These are phyloP conservation scores for Lypha dubia DNA, from an alignment of 2,888 invertebrate genomes.

Conservation along the genomic window DNA sequence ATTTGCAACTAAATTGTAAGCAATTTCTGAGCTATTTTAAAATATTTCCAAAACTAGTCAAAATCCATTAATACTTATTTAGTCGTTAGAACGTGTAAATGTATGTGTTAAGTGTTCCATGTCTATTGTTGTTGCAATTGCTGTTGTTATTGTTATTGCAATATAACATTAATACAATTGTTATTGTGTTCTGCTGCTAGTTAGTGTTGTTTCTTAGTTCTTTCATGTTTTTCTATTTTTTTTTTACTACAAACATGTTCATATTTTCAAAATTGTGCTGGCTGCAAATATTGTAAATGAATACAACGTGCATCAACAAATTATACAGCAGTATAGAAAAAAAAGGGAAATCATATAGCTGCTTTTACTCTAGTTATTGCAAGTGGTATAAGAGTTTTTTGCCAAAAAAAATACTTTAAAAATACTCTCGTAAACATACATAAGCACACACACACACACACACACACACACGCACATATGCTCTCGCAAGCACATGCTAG, in stretches of 20 bases:
- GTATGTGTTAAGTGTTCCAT: constrained; percentile 60
- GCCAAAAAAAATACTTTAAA: constrained; percentile 34
- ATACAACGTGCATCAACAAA: constrained; percentile 51
- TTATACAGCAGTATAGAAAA: constrained; percentile 28
- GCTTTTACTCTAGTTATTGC: constrained; percentile 1
- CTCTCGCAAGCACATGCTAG: background rate
- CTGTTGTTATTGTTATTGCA: constrained; percentile 32
- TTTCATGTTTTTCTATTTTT: constrained; percentile 17
- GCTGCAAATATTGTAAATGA: constrained; percentile 56
- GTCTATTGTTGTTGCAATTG: constrained; percentile 42
- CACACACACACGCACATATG: background rate
- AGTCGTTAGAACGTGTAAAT: constrained; percentile 56
- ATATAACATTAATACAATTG: constrained; percentile 43
- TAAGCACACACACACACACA: background rate
- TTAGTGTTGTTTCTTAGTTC: constrained; percentile 4
- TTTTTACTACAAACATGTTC: constrained; percentile 15
- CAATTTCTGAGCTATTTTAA: constrained; percentile 26
- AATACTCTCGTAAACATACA: background rate
- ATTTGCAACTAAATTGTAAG: background rate
- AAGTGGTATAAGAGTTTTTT: constrained; percentile 49
- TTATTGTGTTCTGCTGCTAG: constrained; percentile 32
- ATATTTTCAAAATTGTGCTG: constrained; percentile 51
- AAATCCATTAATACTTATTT: constrained; percentile 60
- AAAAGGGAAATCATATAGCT: background rate
- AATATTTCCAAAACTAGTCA: constrained; percentile 33